Base-by-base conservation (phyloP, 2,113 vertebrate genomes). In the Cebidichthys violaceus region DNA sequence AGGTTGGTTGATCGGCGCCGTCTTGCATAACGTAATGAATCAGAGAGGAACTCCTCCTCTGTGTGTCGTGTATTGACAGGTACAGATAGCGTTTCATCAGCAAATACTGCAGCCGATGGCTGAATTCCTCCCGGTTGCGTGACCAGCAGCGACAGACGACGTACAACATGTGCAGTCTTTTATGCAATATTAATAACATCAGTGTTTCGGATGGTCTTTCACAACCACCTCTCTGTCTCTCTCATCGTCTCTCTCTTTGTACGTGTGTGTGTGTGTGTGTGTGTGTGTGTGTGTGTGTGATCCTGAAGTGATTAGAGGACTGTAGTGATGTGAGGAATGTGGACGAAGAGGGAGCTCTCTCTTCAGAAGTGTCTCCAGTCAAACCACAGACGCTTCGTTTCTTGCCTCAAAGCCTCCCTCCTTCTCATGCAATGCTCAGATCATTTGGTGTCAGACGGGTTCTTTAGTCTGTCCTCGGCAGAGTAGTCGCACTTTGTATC, bases 301-400 rank as follows among this genome's bases (percentile, higher is more conserved):
- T 80, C 66, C 78, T 85, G 70, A 84, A 69, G 85, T 75, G 72
- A 82, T 87, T 77, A 54, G 76, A 87, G 86, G 83, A 84, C 88
- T 91, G 89, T 57, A 82, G 86, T 59, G 85, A 93, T 93, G 82
- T 86, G 61, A 90, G 86, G 91, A 94, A 94, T 94, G 92, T 71
- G 41, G 76, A 10, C 50, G 76, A 55, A 77, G 83, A 90, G 76
- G 80, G 47, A 85, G 85, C 70, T 70, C 87, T 67, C 66, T 77
- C 66, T 72, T 84, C 27, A 75, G 70, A 79, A 18, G 78, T 84
- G 72, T 85, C 81, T 70, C 55, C 59, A 77, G 76, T 86, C 41
- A 67, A 75, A 83, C 37, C 59, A 20, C 31, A 74, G 22, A 57
- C 14, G 4, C 60, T 66, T 45, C 0, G 0, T 43, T 35, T 17